Conservation (phyloP, 2,888 invertebrate genomes). For the Phasia obesa region DNA sequence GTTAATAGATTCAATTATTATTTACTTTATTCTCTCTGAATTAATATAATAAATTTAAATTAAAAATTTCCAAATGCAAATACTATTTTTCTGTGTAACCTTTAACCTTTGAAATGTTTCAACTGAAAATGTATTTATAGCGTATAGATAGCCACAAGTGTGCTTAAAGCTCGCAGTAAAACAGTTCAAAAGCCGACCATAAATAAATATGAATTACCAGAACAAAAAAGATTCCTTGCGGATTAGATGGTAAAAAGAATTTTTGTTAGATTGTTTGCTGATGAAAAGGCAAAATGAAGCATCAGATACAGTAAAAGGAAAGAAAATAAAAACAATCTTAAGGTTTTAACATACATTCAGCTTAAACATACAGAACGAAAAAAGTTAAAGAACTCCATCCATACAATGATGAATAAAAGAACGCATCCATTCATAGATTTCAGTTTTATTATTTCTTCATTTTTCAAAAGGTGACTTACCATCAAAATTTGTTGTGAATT, state of each 20-base stretch:
- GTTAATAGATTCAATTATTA: too few relatives aligned
- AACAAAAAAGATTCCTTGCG: slow-evolving; percentile 54
- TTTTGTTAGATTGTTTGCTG: slow-evolving; percentile 17
- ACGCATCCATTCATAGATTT: slow-evolving; percentile 59
- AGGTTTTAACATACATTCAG: slow-evolving; percentile 40
- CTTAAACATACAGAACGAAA: slow-evolving; percentile 29
- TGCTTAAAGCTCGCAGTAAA: slow-evolving; percentile 3
- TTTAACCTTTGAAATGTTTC: too few relatives aligned
- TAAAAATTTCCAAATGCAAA: too few relatives aligned
- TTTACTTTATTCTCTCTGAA: too few relatives aligned
- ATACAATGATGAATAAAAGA: slow-evolving; percentile 16
- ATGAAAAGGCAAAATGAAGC: slow-evolving; percentile 48
- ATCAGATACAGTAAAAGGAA: not conserved
- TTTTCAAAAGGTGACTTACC: slow-evolving; percentile 46
- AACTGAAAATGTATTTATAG: not conserved
- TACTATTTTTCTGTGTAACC: too few relatives aligned
- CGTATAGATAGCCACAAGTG: not conserved
- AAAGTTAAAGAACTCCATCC: slow-evolving; percentile 36
- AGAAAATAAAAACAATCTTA: slow-evolving; percentile 42
- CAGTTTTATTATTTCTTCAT: slow-evolving; percentile 30
- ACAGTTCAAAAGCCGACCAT: slow-evolving; percentile 39
- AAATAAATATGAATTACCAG: slow-evolving; percentile 55
- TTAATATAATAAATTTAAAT: too few relatives aligned
- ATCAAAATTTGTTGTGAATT: slow-evolving; percentile 28
- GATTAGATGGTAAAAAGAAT: slow-evolving; percentile 56